A percentile compares a stretch with the other conserved stretches of the same genome.
phyloP scores from a whole-genome alignment of 2,797 vertebrate species.

The Cyprinella venusta region DNA sequence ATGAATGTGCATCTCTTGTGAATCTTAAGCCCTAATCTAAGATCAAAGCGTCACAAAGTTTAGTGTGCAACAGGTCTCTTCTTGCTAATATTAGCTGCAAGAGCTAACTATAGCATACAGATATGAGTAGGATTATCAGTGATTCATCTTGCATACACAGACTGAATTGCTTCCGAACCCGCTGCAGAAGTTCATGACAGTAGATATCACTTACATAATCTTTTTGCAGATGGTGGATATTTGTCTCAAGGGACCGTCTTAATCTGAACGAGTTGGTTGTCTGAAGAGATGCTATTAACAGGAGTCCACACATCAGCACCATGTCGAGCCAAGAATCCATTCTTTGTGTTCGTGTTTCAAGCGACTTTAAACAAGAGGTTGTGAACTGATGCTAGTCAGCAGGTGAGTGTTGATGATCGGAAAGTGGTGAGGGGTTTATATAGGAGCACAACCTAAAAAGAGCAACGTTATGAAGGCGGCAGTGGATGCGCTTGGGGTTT shows the following conservation, averaged over 20 bases:
- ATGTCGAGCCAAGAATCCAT: slow-evolving; percentile 53
- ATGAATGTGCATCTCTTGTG: background rate
- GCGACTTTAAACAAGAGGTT: background rate
- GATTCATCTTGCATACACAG: slow-evolving; percentile 7
- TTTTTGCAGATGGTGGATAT: background rate
- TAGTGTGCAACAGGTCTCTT: background rate
- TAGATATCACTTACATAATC: slow-evolving; percentile 54
- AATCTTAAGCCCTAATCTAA: background rate
- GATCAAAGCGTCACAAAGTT: background rate
- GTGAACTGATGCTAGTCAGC: slow-evolving; percentile 39
- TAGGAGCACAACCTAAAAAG: slow-evolving; percentile 30
- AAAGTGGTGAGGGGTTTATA: slow-evolving; percentile 61
- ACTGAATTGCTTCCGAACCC: background rate
- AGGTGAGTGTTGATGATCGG: slow-evolving; percentile 48
- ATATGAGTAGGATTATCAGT: slow-evolving; percentile 8
- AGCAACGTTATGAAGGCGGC: slow-evolving; percentile 38
- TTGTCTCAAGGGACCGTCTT: accelerated
- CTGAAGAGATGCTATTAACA: slow-evolving; percentile 36
- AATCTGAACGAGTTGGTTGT: background rate
- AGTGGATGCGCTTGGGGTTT: slow-evolving; percentile 61
- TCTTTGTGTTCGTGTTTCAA: slow-evolving; percentile 12
- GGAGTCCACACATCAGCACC: slow-evolving; percentile 46
- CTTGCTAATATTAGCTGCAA: slow-evolving; percentile 6
- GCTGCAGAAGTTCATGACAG: background rate
- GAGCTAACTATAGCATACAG: background rate